Base-by-base conservation (phyloP, 2,113 vertebrate species). In the Cairina moschata region DNA sequence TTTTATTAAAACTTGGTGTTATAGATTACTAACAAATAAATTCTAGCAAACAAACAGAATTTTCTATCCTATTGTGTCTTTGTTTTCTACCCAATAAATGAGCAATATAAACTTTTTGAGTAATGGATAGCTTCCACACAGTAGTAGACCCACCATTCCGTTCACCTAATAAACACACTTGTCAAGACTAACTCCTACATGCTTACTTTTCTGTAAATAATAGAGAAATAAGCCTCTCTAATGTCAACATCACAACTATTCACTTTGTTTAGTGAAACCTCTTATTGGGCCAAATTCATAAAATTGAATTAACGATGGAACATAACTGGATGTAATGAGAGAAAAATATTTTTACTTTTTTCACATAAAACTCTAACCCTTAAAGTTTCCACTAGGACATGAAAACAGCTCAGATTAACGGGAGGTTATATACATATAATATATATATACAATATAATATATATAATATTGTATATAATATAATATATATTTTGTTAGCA, bases 401-500 rank as follows among this genome's bases (percentile, higher is more conserved):
- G 52, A 91, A 88, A 91, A 74, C 46, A 2, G 20, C 60, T 89
- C 28, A 13, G 36, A 1, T 67, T 74, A 63, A 71, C 34, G 17
- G 2, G 8, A 78, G 0, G 0, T 1, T 54, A 14, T 50, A 25
- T 40, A 59, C 40, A 40, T 40, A 40, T 40, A 40, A 40, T 40
- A 40, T 40, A 40, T 40, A 13, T 40, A 40, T 13, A 40, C 40
- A 40, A 40, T 40, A 40, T 40, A 40, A 40, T 40, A 40, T 40
- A 40, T 40, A 40, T 40, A 40, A 40, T 40, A 40, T 40, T 40
- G 40, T 40, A 40, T 40, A 40, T 40, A 40, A 40, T 40, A 40
- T 40, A 40, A 40, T 54, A 11, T 50, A 25, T 40, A 59, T 67
- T 10, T 31, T 40, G 40, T 58, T 81, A 67, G 5, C 31, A 44